Evolutionary conservation across 2,113 vertebrate species (phyloP).

Genomic region (Machaerirhynchus nigripectus): DNA sequence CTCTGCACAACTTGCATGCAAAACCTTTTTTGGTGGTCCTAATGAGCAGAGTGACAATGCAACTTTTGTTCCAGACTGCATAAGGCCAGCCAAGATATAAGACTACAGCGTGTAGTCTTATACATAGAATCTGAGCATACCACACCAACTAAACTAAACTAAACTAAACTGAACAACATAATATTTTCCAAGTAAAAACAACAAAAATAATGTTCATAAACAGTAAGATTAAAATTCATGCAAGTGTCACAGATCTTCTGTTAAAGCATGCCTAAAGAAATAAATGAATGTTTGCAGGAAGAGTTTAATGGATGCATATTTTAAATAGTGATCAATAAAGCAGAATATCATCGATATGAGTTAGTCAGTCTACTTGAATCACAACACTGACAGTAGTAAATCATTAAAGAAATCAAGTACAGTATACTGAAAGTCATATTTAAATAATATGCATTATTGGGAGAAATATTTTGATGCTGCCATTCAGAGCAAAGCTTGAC

Average conservation of each 20-base stretch:
- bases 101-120: neutral
- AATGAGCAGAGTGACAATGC: neutral
- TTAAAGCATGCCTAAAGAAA: constrained; percentile 14
- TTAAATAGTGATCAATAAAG: constrained; percentile 43
- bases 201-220: neutral
- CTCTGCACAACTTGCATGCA: neutral
- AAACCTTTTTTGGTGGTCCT: neutral
- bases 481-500: constrained; percentile 24
- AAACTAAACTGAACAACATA: too few relatives aligned
- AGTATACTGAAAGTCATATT: constrained; percentile 29
- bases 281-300: constrained; percentile 19
- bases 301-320: neutral
- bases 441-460: constrained; percentile 19
- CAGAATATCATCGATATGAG: constrained; percentile 15
- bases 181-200: neutral
- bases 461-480: neutral
- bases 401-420: constrained; percentile 17
- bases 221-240: neutral
- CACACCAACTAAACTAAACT: neutral
- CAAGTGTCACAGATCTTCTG: neutral
- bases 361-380: neutral
- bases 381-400: neutral
- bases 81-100: neutral
- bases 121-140: neutral
- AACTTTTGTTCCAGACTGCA: neutral